Evolutionary conservation across 2,888 invertebrate species (phyloP).

Genomic region (Drosophila neonasuta): DNA sequence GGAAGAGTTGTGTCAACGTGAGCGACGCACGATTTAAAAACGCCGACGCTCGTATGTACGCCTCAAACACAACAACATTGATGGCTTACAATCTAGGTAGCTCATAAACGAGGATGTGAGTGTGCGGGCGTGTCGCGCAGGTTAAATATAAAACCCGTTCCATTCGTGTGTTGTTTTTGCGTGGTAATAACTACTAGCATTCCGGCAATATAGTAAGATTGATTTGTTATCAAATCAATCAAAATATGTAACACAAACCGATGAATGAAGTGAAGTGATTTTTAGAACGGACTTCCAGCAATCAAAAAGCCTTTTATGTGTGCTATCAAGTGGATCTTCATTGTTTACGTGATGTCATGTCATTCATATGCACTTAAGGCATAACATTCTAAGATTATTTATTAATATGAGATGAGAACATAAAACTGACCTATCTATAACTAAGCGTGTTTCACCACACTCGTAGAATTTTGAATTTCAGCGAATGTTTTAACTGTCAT

Average conservation of each 20-base stretch:
- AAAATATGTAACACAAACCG: conserved; percentile 29
- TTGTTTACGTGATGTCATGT: conserved; percentile 20
- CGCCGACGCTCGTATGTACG: conserved; percentile 25
- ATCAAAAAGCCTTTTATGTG: conserved; percentile 6
- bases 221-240: conserved; percentile 56
- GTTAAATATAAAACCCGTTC: conserved; percentile 48
- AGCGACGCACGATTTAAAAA: conserved; percentile 41
- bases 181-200: conserved; percentile 56
- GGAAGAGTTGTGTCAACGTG: conserved; percentile 56
- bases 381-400: conserved; percentile 2
- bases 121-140: conserved; percentile 45
- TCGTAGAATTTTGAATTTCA: background rate
- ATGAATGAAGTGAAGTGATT: conserved; percentile 46
- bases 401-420: background rate
- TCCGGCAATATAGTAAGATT: conserved; percentile 21
- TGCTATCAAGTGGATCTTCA: conserved; percentile 9
- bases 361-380: background rate
- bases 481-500: background rate
- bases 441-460: conserved; percentile 4
- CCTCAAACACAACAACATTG: conserved; percentile 44
- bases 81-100: conserved; percentile 53
- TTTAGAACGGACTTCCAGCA: conserved; percentile 19
- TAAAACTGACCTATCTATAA: conserved; percentile 27
- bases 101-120: conserved; percentile 24
- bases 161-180: conserved; percentile 25